Base-by-base conservation (phyloP, 2,113 vertebrate species). In the Rhodinocichla rosea region DNA sequence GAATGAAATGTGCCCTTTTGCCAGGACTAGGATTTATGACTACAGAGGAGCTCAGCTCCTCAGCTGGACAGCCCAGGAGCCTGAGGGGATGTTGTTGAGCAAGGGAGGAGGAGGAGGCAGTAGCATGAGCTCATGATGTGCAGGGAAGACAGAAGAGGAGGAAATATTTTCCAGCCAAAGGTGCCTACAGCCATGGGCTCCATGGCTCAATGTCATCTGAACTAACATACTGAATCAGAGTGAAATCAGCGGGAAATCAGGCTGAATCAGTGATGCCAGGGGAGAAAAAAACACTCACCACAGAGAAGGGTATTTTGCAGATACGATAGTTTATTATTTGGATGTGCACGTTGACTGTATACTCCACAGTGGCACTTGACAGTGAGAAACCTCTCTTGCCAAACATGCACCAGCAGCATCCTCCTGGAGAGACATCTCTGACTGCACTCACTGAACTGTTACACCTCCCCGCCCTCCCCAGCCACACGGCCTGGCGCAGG, bases 61-160 rank as follows among this genome's bases (percentile, higher is more conserved):
- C 63, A 40, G 11, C 37, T 22, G 42, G 13, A 15, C 20, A 26
- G 33, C 9, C 24, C 21, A 47, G 30, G 9, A 26, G 2, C 10
- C 28, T 4, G 15, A 53, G 44, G 5, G 2, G 15, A 69, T 30
- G 32, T 1, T 56, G 14, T 10, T 35, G 32, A 32, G 27, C 8
- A 4, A 64, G 62, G 15, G 4, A 32, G 13, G 10, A 35, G 13
- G 10, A 74, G 17, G 13, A 75, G 24, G 23, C 24, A 49, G 45
- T 9, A 49, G 13, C 0, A 3, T 21, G 30, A 70, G 13, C 19
- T 55, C 0, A 0, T 21, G 9, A 23, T 15, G 17, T 14, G 27
- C 6, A 27, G 5, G 16, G 12, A 68, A 42, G 53, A 33, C 5
- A 53, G 19, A 10, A 6, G 13, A 23, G 14, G 37, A 55, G 7